Base-by-base conservation (phyloP, 2,797 vertebrate genomes). In the Delichon dasypus region DNA sequence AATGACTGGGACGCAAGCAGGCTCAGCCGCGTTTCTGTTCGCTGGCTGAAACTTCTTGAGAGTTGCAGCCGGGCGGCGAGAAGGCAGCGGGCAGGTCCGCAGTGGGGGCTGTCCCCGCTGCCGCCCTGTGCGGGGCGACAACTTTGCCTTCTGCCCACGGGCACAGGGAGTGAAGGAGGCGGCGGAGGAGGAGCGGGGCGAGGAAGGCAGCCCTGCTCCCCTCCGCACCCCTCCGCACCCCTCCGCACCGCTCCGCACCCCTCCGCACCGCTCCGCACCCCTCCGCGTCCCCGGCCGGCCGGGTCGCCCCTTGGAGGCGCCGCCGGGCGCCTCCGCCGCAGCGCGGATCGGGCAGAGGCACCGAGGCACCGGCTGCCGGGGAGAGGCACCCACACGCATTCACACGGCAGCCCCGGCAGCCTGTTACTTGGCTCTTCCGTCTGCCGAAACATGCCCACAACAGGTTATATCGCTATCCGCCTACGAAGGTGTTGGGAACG, bases 11-110 rank as follows among this genome's bases (percentile, higher is more conserved):
- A 14, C 9, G 55, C 55, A 51, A 70, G 36, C n/a, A 60, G 48
- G 30, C 61, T 73, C 54, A 45, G 84, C 47, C 32, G 47, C 27
- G 47, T 57, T 73, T 54, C 44, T 50, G 16, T 30, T 70, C 85
- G 45, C 48, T 64, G 48, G 29, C 72, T 61, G 91, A 96, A 96
- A 96, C 91, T 96, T 96, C 94, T 83, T 89, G 38, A 88, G 95
- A 95, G 95, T 96, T 96, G 85, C 67, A 23, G 79, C 22, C 48
- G 72, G 79, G 67, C 74, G 55, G 53, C 73, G 50, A 57, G 57
- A 77, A 77, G 76, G 82, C 79, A n/a, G 68, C 13, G 4, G 48
- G 51, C 71, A 44, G 62, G 23, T 81, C 78, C 62, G 78, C 73
- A 73, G 81, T 4, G 55, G 55, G 36, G 9, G 47, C 68, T 29